Percentiles rank a stretch among this genome's conserved stretches.
Evolutionary conservation across 2,797 vertebrate species (phyloP).

Genomic region (Buceros bicornis): DNA sequence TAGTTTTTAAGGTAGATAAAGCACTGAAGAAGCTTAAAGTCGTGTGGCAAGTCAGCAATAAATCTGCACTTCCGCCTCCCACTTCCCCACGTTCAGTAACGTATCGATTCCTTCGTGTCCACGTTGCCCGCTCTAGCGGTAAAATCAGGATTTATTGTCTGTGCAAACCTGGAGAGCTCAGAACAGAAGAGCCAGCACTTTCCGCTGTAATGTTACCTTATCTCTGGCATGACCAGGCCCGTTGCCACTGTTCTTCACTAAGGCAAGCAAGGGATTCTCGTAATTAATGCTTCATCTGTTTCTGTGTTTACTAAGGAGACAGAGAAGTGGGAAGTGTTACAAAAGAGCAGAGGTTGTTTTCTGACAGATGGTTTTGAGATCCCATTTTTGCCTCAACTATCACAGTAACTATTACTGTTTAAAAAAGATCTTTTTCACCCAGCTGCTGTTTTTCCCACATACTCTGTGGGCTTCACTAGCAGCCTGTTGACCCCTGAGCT

Average conservation of each 20-base stretch:
- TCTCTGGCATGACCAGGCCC: not conserved
- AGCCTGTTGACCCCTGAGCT: not conserved
- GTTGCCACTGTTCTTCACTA: not conserved
- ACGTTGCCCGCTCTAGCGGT: not conserved
- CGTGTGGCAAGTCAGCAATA: not conserved
- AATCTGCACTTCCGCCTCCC: not conserved
- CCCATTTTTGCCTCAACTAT: not conserved
- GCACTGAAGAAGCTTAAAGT: too few species aligned
- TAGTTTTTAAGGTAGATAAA: not conserved
- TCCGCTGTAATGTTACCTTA: not conserved
- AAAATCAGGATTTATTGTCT: constrained; percentile 27
- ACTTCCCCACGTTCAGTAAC: not conserved
- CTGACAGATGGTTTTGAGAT: constrained; percentile 17
- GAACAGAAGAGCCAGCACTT: constrained; percentile 30
- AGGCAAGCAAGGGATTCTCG: not conserved
- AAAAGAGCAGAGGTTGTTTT: constrained; percentile 1
- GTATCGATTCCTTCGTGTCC: not conserved
- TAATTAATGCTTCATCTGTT: constrained; percentile 14
- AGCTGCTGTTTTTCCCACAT: not conserved
- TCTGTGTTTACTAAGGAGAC: not conserved
- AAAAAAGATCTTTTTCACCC: not conserved
- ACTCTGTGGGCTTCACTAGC: not conserved
- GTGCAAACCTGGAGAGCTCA: not conserved
- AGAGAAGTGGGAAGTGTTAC: not conserved
- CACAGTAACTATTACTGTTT: not conserved